Evolutionary conservation across 2,888 invertebrate genomes (phyloP), one percentile per base, ranked within the genome.

Genomic region (Rhingia rostrata): DNA sequence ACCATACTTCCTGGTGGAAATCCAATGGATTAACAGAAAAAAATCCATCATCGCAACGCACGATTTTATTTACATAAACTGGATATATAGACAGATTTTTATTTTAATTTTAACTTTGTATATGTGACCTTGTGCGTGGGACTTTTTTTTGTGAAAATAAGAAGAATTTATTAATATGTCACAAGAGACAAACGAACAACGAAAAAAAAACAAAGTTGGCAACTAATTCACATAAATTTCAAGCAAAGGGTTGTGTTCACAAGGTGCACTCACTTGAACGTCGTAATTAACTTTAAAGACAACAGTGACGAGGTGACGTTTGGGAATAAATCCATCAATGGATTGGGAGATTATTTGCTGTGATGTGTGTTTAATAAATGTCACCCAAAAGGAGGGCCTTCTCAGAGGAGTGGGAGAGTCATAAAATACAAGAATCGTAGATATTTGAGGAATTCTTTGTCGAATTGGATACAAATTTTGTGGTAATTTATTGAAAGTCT

Each of bases 1-100:
- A 43, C 56, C 53, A 58, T 22, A 74, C 74, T 84, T 84, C 84
- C 84, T 80, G 60, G 69, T 84, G 66, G 58, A 80, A 80, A 79
- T 73, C 43, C 32, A 66, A 66, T 45, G 4, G 37, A 32, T 56
- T 66, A 49, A 60, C 51, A 61, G 63, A 35, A 54, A 54, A 66
- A 63, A 53, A 12, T 22, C 39, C 22, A 30, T 32, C 12, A n/a
- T 45, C 12, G 74, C 63, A 60, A 54, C 54, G 58, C n/a, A 14
- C 33, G 43, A 9, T 54, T 49, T 3, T 33, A 58, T 81, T 56
- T 67, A 58, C 64, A 73, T 56, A 54, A 43, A 61, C 37, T 51
- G 39, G 39, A 43, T 60, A 43, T 49, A 22, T 49, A 33, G 32
- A 14, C 9, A 47, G 14, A 30, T 45, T 60, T 30, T 61, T 3